These are phyloP conservation scores for Hormaphis cornu DNA, from an alignment of 1,140 invertebrate species.

Conservation along the genomic window DNA sequence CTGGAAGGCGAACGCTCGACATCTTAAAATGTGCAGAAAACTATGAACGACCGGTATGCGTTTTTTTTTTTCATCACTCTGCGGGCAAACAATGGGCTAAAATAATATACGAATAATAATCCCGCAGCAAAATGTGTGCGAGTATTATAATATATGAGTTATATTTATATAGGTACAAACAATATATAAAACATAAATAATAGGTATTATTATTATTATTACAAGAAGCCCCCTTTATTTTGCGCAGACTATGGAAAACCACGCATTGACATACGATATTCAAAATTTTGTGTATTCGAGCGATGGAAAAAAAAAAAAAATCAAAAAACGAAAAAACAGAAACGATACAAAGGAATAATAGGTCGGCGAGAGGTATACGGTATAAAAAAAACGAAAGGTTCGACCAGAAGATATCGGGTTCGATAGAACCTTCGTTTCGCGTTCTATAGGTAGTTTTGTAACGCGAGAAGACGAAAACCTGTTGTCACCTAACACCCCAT, in stretches of 20 bases:
- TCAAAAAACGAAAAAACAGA: slow-evolving; percentile 16
- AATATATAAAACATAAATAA: not conserved
- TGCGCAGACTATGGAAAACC: not conserved
- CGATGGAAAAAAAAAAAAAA: not conserved
- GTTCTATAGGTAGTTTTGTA: not conserved
- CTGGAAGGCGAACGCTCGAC: slow-evolving; percentile 15
- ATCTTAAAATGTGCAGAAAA: slow-evolving; percentile 31
- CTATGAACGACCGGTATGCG: slow-evolving; percentile 13
- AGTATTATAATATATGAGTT: not conserved
- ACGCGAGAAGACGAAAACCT: slow-evolving; percentile 20
- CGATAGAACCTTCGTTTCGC: slow-evolving; percentile 6
- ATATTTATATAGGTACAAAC: not conserved
- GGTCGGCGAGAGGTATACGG: not conserved
- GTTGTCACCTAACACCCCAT: slow-evolving; percentile 22
- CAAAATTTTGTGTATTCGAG: not conserved
- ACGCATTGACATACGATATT: slow-evolving; percentile 1
- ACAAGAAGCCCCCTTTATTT: not conserved
- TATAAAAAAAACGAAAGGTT: slow-evolving; percentile 6
- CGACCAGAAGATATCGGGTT: slow-evolving; percentile 24
- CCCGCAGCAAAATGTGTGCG: not conserved
- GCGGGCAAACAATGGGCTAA: not conserved
- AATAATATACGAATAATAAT: slow-evolving; percentile 17
- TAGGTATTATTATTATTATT: not conserved
- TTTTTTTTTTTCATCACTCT: slow-evolving; percentile 4
- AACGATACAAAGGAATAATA: slow-evolving; percentile 24